These are phyloP conservation scores for Apogon talboti DNA, from an alignment of 2,797 vertebrate species.

Conservation along the genomic window DNA sequence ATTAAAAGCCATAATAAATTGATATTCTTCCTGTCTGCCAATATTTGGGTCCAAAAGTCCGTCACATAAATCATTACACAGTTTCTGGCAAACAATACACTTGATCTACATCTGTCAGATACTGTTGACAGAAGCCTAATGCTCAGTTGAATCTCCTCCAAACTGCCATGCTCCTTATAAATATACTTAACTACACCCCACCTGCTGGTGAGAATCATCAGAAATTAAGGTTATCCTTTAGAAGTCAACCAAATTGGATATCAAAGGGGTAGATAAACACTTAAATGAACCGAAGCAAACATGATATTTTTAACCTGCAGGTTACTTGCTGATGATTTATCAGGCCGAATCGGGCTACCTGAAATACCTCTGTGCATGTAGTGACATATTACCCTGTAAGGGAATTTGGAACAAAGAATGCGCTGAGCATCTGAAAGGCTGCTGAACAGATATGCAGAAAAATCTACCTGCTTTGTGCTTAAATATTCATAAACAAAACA, in stretches of 20 bases:
- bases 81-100: constrained; percentile 29
- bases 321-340: constrained; percentile 47
- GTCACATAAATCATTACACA: constrained; percentile 47
- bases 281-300: not conserved
- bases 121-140: constrained; percentile 37
- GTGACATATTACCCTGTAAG: constrained; percentile 71
- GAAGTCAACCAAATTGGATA: constrained; percentile 1
- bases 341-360: constrained; percentile 24
- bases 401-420: constrained; percentile 58
- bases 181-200: constrained; percentile 9
- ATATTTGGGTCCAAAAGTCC: constrained; percentile 14
- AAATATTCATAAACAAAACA: constrained; percentile 61
- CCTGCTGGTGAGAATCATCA: constrained; percentile 1
- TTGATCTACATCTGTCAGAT: constrained; percentile 27
- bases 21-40: constrained; percentile 7
- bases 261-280: not conserved
- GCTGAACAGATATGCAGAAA: constrained; percentile 31
- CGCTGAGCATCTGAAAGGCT: constrained; percentile 22
- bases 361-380: constrained; percentile 70
- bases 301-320: not conserved
- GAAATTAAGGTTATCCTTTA: not conserved
- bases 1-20: constrained; percentile 5
- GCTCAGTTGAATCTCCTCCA: constrained; percentile 40
- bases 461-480: constrained; percentile 10
- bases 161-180: constrained; percentile 12